phyloP scores from a whole-genome alignment of 2,113 vertebrate species.

The Neoarius graeffei region DNA sequence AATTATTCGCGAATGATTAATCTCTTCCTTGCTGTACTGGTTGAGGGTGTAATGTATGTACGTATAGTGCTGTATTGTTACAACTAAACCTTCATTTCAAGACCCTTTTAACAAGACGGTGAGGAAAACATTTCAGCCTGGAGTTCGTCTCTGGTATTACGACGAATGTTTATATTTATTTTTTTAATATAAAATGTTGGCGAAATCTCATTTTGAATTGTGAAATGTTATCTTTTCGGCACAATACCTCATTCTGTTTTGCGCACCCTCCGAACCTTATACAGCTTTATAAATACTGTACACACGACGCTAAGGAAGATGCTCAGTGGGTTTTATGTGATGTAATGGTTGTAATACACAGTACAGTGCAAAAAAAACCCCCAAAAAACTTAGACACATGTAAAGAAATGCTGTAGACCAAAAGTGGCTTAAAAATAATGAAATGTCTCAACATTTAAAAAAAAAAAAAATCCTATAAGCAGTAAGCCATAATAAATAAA shows the following conservation, averaged over 20 bases:
- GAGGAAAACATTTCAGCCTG: background rate
- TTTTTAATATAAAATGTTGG: background rate
- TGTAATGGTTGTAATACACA: background rate
- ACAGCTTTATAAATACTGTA: background rate
- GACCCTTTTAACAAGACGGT: background rate
- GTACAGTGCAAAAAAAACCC: no score
- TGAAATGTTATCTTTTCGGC: background rate
- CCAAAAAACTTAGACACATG: no score
- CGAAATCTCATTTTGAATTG: background rate
- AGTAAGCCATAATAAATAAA: no score
- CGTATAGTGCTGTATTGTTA: background rate
- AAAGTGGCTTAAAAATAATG: no score
- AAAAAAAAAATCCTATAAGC: no score
- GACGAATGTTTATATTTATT: background rate
- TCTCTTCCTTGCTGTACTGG: background rate
- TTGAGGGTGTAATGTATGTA: background rate
- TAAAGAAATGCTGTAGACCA: no score
- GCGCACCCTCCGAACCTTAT: background rate
- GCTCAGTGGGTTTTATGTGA: background rate
- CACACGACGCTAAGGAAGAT: background rate
- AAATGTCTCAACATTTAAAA: no score
- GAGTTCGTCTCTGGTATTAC: background rate
- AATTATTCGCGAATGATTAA: background rate
- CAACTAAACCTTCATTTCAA: background rate
- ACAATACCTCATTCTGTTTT: background rate